Conservation (phyloP, 1,140 invertebrate genomes). For the Cherax destructor region DNA sequence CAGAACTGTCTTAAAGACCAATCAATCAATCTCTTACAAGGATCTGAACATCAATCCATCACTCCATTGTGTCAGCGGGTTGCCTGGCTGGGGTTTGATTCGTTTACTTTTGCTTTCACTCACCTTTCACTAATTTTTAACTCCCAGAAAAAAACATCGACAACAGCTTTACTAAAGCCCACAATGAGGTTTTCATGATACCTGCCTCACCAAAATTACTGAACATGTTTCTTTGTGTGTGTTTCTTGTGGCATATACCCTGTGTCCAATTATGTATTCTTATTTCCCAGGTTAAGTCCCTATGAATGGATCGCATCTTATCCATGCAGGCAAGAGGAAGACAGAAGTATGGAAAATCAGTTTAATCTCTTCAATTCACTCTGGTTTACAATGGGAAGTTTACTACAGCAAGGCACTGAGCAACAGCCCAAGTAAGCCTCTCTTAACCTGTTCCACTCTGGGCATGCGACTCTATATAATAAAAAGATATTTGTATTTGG, state of each 20-base stretch:
- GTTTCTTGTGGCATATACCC: constrained; percentile 11
- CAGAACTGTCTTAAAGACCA: no score
- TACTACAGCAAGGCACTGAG: constrained; percentile 85
- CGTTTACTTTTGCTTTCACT: neutral
- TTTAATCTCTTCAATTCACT: constrained; percentile 88
- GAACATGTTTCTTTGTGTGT: neutral
- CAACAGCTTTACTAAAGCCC: no score
- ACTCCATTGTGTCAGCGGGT: no score
- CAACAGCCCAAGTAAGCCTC: constrained; percentile 85
- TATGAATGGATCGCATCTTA: constrained; percentile 90
- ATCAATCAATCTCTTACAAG: no score
- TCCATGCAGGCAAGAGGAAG: constrained; percentile 85
- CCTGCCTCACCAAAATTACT: neutral
- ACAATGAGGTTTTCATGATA: no score
- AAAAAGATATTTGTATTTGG: neutral
- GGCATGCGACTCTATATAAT: constrained; percentile 24
- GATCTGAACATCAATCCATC: no score
- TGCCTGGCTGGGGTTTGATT: neutral
- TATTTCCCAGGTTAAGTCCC: constrained; percentile 80
- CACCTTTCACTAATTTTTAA: no score
- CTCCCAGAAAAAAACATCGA: no score
- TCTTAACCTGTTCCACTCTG: constrained; percentile 5
- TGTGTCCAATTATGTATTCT: constrained; percentile 32
- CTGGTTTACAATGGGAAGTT: constrained; percentile 77
- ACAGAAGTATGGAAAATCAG: constrained; percentile 85